A percentile compares a stretch with the other conserved stretches of the same genome.
Conservation (phyloP, 1,140 invertebrate genomes). For the Drosophila micromelanica region DNA sequence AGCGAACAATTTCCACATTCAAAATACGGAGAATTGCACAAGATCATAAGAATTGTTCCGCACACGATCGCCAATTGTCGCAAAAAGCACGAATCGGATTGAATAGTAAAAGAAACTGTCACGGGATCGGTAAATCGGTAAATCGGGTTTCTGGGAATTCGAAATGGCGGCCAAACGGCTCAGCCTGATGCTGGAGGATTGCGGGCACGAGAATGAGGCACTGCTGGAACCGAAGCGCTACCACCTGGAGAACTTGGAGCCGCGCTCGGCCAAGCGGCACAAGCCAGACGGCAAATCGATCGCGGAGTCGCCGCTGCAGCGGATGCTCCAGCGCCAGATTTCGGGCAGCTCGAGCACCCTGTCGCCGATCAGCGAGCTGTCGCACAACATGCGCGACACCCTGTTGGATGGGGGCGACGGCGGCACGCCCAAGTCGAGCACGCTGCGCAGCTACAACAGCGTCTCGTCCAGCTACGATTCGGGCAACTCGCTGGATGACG, state of each 20-base stretch:
- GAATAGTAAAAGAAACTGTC: not conserved
- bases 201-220: not conserved
- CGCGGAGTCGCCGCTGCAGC: constrained; percentile 47
- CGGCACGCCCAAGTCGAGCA: constrained; percentile 63
- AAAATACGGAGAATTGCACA: not conserved
- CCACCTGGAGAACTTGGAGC: not conserved
- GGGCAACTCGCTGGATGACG: constrained; percentile 86
- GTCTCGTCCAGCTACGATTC: constrained; percentile 86
- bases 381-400: constrained; percentile 48
- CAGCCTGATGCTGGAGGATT: constrained; percentile 20
- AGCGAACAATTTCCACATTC: not conserved
- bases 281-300: constrained; percentile 3
- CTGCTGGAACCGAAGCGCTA: not conserved
- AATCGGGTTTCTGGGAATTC: not conserved
- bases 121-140: no score
- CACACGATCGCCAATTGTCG: not conserved
- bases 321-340: constrained; percentile 53
- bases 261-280: constrained; percentile 28
- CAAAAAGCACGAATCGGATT: not conserved
- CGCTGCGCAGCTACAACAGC: constrained; percentile 69
- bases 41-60: not conserved
- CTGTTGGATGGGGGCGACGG: constrained; percentile 31
- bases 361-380: constrained; percentile 66
- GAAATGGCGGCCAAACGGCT: constrained; percentile 31
- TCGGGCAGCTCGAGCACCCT: constrained; percentile 19